A percentile compares a stretch with the other conserved stretches of the same genome.
Conservation (phyloP, 2,797 vertebrate genomes). For the Falco berigora region DNA sequence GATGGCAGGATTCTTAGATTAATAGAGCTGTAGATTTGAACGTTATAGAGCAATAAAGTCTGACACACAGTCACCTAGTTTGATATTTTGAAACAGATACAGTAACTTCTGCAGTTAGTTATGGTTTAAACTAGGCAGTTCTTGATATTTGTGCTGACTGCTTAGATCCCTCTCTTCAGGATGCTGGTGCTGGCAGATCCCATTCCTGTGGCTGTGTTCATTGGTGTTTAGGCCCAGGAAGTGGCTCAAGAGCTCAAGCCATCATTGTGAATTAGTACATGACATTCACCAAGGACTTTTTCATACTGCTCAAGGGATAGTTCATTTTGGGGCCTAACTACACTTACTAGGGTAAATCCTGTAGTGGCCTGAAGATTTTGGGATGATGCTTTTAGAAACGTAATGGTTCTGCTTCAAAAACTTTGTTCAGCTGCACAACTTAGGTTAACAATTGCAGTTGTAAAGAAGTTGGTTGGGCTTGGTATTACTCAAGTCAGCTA, state of each 20-base stretch:
- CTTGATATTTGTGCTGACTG: neutral
- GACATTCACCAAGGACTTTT: neutral
- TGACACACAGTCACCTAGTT: neutral
- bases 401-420: neutral
- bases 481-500: neutral
- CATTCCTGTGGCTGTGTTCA: neutral
- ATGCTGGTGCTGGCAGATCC: neutral
- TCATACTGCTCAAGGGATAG: neutral
- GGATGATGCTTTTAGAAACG: neutral
- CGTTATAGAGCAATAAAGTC: neutral
- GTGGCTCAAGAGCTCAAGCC: neutral
- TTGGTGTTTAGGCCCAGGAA: neutral
- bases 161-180: neutral
- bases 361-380: neutral
- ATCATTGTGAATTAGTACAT: neutral
- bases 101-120: neutral
- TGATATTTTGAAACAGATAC: neutral
- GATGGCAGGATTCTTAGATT: neutral
- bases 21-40: neutral
- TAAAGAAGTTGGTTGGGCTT: neutral
- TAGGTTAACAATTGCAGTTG: neutral
- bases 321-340: neutral
- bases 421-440: neutral
- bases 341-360: neutral
- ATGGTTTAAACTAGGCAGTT: neutral